A percentile compares a stretch with the other conserved stretches of the same genome.
Conservation (phyloP, 2,113 vertebrate species). For the Nansenia antarctica region DNA sequence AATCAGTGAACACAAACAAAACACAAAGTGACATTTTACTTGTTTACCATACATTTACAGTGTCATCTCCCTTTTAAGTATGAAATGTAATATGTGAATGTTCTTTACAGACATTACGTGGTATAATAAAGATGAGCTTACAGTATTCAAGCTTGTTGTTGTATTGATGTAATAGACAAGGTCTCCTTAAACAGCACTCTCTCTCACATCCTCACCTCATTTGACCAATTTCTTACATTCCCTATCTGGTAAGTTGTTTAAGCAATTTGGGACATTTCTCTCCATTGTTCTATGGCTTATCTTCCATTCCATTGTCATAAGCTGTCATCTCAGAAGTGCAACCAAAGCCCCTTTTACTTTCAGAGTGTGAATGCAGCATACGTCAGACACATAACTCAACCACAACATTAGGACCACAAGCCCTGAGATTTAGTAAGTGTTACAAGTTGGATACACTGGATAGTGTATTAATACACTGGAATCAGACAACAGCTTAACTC, state of each 20-base stretch:
- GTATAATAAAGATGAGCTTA: conserved; percentile 6
- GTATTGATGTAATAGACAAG: not conserved
- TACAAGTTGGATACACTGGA: conserved; percentile 34
- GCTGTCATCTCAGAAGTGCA: conserved; percentile 14
- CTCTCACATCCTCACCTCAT: not conserved
- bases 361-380: conserved; percentile 33
- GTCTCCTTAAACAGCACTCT: not conserved
- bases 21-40: not conserved
- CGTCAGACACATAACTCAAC: conserved; percentile 33
- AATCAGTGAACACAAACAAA: not conserved
- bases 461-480: conserved; percentile 31
- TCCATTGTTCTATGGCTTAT: conserved; percentile 53
- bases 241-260: not conserved
- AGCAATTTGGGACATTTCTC: not conserved
- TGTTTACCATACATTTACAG: not conserved
- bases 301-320: conserved; percentile 39
- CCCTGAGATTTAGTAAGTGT: conserved; percentile 66
- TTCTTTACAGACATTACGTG: not conserved
- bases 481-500: conserved; percentile 32
- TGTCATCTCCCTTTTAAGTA: not conserved
- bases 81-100: not conserved
- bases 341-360: conserved; percentile 9
- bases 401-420: conserved; percentile 46
- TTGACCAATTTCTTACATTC: not conserved
- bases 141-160: conserved; percentile 2